Evolutionary conservation across 2,888 invertebrate genomes (phyloP).

Genomic region (Adineta ricciae): DNA sequence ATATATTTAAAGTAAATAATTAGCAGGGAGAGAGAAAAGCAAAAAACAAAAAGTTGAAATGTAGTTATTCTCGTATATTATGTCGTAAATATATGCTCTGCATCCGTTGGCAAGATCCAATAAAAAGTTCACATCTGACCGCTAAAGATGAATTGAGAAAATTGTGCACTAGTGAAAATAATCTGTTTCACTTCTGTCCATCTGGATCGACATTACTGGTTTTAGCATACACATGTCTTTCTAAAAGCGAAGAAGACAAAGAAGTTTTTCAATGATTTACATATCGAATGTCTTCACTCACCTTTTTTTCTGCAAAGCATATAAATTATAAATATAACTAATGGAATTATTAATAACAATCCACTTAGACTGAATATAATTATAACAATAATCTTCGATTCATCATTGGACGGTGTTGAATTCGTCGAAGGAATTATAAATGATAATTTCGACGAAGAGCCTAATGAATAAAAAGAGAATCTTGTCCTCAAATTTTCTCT

Average conservation of each 20-base stretch:
- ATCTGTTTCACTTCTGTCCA: neutral
- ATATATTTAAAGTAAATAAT: neutral
- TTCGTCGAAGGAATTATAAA: neutral
- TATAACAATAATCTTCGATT: neutral
- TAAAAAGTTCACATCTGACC: neutral
- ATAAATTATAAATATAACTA: neutral
- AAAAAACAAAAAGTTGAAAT: neutral
- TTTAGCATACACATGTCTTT: neutral
- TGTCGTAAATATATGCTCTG: neutral
- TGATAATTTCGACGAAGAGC: neutral
- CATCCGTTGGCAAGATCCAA: neutral
- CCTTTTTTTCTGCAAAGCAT: neutral
- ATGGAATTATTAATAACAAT: neutral
- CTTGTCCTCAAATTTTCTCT: neutral
- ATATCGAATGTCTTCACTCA: neutral
- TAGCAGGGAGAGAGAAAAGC: neutral
- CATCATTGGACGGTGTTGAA: neutral
- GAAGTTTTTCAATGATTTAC: neutral
- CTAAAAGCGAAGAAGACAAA: no score
- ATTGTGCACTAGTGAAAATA: neutral
- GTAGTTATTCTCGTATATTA: neutral
- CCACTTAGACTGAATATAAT: neutral
- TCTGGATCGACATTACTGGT: neutral
- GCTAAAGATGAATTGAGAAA: neutral
- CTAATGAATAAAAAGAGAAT: neutral